These are phyloP conservation scores for Acheta domesticus DNA, from an alignment of 2,888 invertebrate species.

Conservation along the genomic window DNA sequence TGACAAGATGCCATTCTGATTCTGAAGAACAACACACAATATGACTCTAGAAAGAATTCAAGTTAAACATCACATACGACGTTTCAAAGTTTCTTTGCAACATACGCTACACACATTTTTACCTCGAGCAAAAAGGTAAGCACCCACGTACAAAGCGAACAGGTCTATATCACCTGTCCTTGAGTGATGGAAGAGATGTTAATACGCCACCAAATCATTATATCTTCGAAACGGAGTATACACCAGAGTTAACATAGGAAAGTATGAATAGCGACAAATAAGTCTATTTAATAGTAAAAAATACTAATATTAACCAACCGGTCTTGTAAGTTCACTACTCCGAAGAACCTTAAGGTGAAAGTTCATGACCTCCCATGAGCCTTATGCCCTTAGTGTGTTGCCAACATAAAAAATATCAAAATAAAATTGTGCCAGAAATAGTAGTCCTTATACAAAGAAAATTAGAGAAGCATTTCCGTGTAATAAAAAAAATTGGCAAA, in stretches of 20 bases:
- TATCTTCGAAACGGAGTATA: neutral
- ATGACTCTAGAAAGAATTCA: no score
- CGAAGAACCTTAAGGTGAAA: constrained; percentile 35
- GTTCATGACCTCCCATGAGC: constrained; percentile 36
- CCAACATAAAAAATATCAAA: constrained; percentile 4
- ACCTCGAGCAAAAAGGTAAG: neutral
- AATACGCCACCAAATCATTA: neutral
- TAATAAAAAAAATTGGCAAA: no score
- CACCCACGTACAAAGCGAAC: neutral
- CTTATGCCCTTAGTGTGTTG: constrained; percentile 27
- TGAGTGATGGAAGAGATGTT: neutral
- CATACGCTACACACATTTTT: no score
- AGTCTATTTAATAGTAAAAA: neutral
- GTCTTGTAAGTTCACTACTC: constrained; percentile 7
- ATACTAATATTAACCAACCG: constrained; percentile 19
- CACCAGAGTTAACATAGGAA: neutral
- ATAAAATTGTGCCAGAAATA: neutral
- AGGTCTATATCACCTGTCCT: neutral
- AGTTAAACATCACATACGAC: no score
- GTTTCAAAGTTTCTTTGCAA: no score
- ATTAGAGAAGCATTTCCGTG: no score
- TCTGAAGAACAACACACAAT: no score
- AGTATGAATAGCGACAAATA: neutral
- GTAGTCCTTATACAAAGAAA: neutral
- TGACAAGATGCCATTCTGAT: neutral